Evolutionary conservation across 2,888 invertebrate genomes (phyloP), one percentile per base, ranked within the genome.

Genomic region (Nysson spinosus): DNA sequence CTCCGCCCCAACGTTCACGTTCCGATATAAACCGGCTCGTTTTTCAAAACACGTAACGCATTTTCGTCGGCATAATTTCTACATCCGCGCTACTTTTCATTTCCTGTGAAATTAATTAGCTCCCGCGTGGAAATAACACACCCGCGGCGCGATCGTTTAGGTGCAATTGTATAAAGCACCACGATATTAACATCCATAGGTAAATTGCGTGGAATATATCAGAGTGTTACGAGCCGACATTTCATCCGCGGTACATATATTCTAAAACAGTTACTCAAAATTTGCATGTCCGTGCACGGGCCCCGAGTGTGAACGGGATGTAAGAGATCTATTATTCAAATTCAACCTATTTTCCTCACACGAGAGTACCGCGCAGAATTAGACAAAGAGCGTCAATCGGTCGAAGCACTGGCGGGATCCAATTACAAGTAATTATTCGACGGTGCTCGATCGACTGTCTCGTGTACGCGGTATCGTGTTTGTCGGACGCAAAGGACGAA

Each of bases 191-290:
- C 50, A 55, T 55, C 44, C 54, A 62, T 39, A 22, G 39, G n/a
- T 19, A 24, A 14, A 12, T 6, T 4, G 9, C 30, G 26, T 22
- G 12, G 40, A 39, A 39, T 49, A 44, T 24, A 24, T 11, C 26
- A 14, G 14, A 17, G 32, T 47, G 64, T 65, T 66, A 57, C 58
- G 57, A 57, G 65, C 34, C 28, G 17, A 28, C 39, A 30, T 24
- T 12, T 3, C 28, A 35, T 26, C 19, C 22, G 19, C 26, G 50
- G 42, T 52, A 60, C 64, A 57, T 64, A n/a, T n/a, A 66, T 66
- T 66, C 65, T 66, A 47, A 65, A 68, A 68, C 66, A 55, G 67
- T 68, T 68, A 68, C 60, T 66, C 65, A 60, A 68, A 58, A 68
- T 68, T 66, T 68, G 67, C 67, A 68, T 68, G 66, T 54, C 66